Percentiles rank a stretch among this genome's conserved stretches.
Evolutionary conservation across 2,113 vertebrate species (phyloP).

Genomic region (Petaurus breviceps): DNA sequence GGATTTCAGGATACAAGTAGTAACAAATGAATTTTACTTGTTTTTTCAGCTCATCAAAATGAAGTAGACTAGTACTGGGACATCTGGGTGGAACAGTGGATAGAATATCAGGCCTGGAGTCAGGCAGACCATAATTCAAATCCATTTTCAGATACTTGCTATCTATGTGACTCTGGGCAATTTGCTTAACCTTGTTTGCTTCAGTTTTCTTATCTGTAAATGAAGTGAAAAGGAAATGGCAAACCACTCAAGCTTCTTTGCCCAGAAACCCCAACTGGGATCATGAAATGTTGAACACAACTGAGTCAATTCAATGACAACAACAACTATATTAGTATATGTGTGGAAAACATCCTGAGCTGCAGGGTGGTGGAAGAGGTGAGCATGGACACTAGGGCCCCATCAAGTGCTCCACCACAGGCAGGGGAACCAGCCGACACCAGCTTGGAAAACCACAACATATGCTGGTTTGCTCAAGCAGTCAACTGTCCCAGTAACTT

Average conservation of each 20-base stretch:
- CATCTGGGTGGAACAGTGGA: neutral
- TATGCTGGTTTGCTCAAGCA: too few relatives aligned
- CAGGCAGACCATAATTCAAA: neutral
- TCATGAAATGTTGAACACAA: neutral
- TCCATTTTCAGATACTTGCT: neutral
- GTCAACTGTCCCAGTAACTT: too few relatives aligned
- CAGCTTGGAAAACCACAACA: too few relatives aligned
- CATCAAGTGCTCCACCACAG: too few relatives aligned
- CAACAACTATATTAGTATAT: neutral
- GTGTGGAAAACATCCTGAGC: neutral
- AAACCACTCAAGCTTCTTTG: too few relatives aligned
- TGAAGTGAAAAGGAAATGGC: too few relatives aligned
- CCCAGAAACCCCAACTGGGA: too few relatives aligned
- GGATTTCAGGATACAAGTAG: neutral
- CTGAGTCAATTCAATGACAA: neutral
- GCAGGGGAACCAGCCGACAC: too few relatives aligned
- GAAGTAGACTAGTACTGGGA: neutral
- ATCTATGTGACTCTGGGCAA: neutral
- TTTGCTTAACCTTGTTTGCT: neutral
- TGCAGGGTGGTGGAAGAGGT: too few relatives aligned
- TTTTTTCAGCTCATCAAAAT: neutral
- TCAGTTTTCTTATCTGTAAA: neutral
- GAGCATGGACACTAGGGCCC: too few relatives aligned
- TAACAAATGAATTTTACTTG: neutral
- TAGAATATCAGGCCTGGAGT: neutral